Evolutionary conservation across 92 coral and sea anemone genomes (phyloP).

Genomic region (Siderastrea siderea): DNA sequence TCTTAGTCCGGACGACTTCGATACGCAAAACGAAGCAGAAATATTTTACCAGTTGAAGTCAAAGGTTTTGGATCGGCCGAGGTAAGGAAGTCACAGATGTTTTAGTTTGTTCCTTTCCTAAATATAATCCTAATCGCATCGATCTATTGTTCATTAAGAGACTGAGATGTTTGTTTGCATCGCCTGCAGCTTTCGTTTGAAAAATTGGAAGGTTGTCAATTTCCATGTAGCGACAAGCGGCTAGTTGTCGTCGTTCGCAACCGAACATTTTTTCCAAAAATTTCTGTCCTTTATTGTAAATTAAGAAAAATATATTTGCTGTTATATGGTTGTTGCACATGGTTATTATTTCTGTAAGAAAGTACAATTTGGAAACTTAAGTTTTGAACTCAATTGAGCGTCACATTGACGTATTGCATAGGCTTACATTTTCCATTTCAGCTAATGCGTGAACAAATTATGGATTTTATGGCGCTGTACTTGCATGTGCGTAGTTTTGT

Average conservation of each 20-base stretch:
- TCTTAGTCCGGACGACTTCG: slow-evolving; percentile 81
- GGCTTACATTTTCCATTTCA: neutral
- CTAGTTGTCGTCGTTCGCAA: neutral
- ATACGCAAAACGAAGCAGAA: slow-evolving; percentile 59
- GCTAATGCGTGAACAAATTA: neutral
- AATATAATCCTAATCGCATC: neutral
- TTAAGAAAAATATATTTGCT: neutral
- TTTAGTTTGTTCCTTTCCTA: neutral
- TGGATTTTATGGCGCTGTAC: neutral
- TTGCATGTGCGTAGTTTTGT: neutral
- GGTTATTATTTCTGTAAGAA: neutral
- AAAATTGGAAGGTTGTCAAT: neutral
- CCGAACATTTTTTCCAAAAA: neutral
- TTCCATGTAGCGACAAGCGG: neutral
- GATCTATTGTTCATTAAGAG: too few relatives aligned
- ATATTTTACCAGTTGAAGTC: slow-evolving; percentile 89
- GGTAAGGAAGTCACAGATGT: slow-evolving; percentile 44
- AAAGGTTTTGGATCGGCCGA: slow-evolving; percentile 70
- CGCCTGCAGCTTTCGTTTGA: neutral
- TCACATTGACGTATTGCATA: neutral
- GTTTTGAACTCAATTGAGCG: neutral
- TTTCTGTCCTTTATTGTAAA: neutral
- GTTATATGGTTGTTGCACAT: neutral
- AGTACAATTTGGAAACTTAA: neutral
- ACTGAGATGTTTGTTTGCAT: neutral